Base-by-base conservation (phyloP, 2,888 invertebrate genomes). In the Pycnomerus fuliginosus region DNA sequence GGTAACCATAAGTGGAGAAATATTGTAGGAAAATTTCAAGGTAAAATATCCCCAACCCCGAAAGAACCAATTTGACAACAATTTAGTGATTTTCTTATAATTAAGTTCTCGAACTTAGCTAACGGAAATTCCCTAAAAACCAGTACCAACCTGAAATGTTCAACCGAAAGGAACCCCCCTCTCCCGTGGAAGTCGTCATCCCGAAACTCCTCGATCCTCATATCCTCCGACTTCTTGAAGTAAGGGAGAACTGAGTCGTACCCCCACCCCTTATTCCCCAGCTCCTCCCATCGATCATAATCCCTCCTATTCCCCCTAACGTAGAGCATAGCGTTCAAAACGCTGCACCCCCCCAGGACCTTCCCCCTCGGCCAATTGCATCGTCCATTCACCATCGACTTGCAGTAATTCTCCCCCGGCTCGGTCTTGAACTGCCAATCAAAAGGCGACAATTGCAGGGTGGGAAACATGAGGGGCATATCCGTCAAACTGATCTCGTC, bases 301-400 rank as follows among this genome's bases (percentile, higher is more conserved):
- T 94, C 94, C 2, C 74, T 77, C 34, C 79, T 80, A 64, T 94
- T 91, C 0, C 93, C 94, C 37, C 94, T 75, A 0, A 92, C 76
- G 61, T 93, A 93, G 44, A 90, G 75, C 93, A 95, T 93, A 11
- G 91, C 93, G 67, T 94, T 94, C 2, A 93, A 72, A 1, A 86
- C 85, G 60, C 90, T 90, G 8, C 84, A 85, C 0, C 94, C 94
- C 13, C 85, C 85, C 12, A 90, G 73, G 3, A 85, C 84, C 73
- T 85, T 87, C 0, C 86, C 91, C 15, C 91, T 77, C 0, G 88
- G 88, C 87, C 87, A 88, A 53, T 80, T 81, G 58, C 87, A 87
- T 35, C 75, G 72, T 3, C 73, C 75, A 24, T 80, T 77, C 23
- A 78, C 71, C 83, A 86, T 84, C 16, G 79, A 80, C 54, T 83